Conservation (phyloP, 2,113 vertebrate species). For the Pseudorectes ferrugineus region DNA sequence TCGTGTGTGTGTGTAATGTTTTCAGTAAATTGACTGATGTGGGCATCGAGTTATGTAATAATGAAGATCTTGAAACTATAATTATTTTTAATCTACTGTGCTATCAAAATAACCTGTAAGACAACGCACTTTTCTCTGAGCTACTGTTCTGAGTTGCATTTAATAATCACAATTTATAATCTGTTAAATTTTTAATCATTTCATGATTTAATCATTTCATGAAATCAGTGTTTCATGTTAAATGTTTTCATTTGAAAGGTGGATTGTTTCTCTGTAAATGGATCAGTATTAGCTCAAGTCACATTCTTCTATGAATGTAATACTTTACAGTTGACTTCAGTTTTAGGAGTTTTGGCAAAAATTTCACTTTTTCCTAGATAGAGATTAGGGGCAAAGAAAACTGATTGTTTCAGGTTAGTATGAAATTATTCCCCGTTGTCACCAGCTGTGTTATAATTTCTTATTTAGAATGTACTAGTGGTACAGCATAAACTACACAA, state of each 20-base stretch:
- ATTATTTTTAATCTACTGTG: constrained; percentile 17
- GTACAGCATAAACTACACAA: not conserved
- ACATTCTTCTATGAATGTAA: not conserved
- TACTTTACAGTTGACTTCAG: not conserved
- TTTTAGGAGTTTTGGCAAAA: constrained; percentile 4
- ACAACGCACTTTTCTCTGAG: not conserved
- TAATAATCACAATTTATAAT: constrained; percentile 3
- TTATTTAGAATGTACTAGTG: not conserved
- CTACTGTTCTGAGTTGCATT: not conserved
- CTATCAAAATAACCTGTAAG: constrained; percentile 15
- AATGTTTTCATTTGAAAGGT: constrained; percentile 1
- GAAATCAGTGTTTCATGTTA: not conserved
- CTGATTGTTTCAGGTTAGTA: not conserved
- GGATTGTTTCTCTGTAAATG: not conserved
- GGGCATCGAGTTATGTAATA: constrained; percentile 28
- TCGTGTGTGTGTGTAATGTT: not conserved
- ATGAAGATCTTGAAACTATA: constrained; percentile 16
- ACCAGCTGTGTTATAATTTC: not conserved
- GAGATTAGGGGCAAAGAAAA: not conserved
- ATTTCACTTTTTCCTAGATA: not conserved
- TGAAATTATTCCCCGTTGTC: not conserved
- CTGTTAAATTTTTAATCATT: constrained; percentile 5
- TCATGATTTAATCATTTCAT: not conserved
- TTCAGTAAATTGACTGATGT: not conserved
- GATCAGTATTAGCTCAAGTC: not conserved